Percentiles rank a stretch among this genome's conserved stretches.
Conservation (phyloP, 35 echinoderm and acorn worm species). For the Acanthaster planci region DNA sequence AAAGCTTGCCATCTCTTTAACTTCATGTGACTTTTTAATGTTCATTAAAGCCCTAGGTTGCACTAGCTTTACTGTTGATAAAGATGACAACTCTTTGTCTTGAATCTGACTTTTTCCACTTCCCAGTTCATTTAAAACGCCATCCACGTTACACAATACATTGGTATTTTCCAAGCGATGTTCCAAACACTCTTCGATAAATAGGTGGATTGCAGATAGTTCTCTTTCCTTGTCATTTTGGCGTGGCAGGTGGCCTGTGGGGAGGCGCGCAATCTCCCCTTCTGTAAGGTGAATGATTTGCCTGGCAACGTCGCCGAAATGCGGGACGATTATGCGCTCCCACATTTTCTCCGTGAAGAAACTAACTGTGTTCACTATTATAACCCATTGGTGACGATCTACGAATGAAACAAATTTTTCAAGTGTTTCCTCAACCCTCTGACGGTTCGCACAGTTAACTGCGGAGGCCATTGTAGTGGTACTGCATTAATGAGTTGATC, state of each 20-base stretch:
- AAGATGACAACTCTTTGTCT: background rate
- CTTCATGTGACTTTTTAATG: slow-evolving; percentile 83
- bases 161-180: slow-evolving; percentile 9
- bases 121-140: background rate
- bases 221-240: background rate
- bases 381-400: slow-evolving; percentile 34
- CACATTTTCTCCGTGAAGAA: slow-evolving; percentile 59
- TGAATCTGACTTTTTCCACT: background rate
- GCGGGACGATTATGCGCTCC: background rate
- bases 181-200: background rate
- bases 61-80: slow-evolving; percentile 2
- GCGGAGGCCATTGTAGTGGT: background rate
- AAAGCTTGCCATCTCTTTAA: slow-evolving; percentile 59
- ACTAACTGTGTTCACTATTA: slow-evolving; percentile 60
- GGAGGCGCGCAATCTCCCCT: background rate
- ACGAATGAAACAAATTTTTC: slow-evolving; percentile 42
- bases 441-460: slow-evolving; percentile 4
- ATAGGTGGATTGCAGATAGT: background rate
- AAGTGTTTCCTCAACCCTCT: slow-evolving; percentile 27
- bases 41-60: slow-evolving; percentile 66
- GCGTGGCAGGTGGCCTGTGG: background rate
- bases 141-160: background rate
- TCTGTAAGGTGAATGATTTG: background rate
- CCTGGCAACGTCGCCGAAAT: background rate
- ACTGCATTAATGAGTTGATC: background rate